Conservation (phyloP, 2,888 invertebrate genomes). For the Pandemis heparana region DNA sequence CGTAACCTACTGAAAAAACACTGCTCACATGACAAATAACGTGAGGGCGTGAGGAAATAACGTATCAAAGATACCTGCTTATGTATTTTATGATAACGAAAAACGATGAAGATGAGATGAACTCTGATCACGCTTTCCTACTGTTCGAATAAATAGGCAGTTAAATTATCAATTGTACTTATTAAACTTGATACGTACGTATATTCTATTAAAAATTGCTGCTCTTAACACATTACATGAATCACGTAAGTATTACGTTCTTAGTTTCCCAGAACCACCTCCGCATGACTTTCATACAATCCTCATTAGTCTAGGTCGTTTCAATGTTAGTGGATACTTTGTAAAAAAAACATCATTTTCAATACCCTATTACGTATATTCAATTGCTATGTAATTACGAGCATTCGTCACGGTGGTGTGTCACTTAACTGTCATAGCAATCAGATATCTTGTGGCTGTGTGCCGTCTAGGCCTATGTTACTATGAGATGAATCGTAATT, state of each 20-base stretch:
- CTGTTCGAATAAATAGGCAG: no score
- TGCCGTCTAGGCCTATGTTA: constrained; percentile 56
- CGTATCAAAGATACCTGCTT: no score
- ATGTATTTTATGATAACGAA: no score
- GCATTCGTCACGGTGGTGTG: constrained; percentile 62
- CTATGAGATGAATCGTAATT: constrained; percentile 41
- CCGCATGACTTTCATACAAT: constrained; percentile 35
- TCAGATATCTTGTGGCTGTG: constrained; percentile 55
- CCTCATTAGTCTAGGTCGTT: constrained; percentile 38
- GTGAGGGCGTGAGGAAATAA: no score
- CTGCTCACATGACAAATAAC: no score
- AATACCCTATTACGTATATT: constrained; percentile 39
- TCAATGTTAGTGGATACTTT: constrained; percentile 28
- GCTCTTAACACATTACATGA: constrained; percentile 10
- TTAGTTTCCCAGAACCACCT: constrained; percentile 27
- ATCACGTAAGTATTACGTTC: constrained; percentile 13
- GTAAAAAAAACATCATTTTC: constrained; percentile 35
- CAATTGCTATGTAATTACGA: constrained; percentile 48
- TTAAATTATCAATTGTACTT: no score
- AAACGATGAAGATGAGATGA: no score
- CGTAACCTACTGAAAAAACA: no score
- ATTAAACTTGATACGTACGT: not conserved
- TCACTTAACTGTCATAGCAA: constrained; percentile 58
- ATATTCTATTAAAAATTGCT: not conserved
- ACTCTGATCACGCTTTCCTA: no score